Conservation (phyloP, 2,113 vertebrate genomes). For the Brachyhypopomus occidentalis region DNA sequence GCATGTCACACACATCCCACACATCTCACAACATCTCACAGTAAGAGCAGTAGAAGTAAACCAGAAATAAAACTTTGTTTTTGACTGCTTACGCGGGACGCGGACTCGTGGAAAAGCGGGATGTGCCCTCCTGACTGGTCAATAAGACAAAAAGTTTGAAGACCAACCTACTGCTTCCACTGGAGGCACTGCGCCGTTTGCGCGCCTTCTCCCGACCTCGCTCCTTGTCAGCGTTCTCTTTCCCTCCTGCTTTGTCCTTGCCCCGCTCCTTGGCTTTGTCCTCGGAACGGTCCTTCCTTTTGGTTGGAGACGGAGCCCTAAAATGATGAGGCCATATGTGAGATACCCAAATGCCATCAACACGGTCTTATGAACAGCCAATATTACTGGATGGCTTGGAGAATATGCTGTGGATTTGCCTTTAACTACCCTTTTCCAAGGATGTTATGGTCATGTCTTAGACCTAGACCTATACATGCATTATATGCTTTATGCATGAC, state of each 20-base stretch:
- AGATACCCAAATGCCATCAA: neutral
- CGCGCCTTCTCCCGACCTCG: constrained; percentile 84
- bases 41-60: neutral
- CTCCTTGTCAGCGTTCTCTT: constrained; percentile 84
- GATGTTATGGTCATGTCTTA: no score
- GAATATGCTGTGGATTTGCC: no score
- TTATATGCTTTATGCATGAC: no score
- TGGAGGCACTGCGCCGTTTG: constrained; percentile 85
- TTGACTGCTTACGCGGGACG: no score
- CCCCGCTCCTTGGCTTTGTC: constrained; percentile 67
- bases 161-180: constrained; percentile 86
- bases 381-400: no score
- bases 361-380: no score
- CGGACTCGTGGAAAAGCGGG: no score
- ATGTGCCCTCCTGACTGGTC: neutral
- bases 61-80: neutral
- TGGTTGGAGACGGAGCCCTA: constrained; percentile 91
- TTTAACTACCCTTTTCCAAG: no score
- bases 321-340: neutral
- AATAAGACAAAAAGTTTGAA: neutral
- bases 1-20: neutral
- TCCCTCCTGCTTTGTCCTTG: constrained; percentile 79
- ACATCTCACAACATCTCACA: neutral
- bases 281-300: constrained; percentile 87
- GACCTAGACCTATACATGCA: no score